Percentiles rank a stretch among this genome's conserved stretches.
These are phyloP conservation scores for Nephila pilipes DNA, from an alignment of 1,140 invertebrate genomes.

Conservation along the genomic window DNA sequence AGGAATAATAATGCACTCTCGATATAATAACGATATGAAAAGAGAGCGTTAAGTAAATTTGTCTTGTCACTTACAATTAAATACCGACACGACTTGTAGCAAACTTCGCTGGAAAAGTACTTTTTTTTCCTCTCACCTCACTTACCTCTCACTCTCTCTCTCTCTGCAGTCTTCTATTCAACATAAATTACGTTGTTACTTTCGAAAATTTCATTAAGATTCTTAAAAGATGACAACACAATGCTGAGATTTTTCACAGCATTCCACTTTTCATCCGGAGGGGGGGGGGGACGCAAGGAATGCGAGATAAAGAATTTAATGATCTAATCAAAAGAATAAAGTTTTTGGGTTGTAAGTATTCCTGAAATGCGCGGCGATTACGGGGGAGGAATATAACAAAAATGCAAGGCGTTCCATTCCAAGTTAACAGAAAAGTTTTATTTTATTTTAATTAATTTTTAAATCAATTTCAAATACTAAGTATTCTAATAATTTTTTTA, in stretches of 20 bases:
- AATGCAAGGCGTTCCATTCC: not conserved
- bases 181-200: conserved; percentile 36
- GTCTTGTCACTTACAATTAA: conserved; percentile 57
- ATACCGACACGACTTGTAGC: conserved; percentile 15
- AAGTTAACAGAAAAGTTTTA: too few species aligned
- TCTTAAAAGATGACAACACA: conserved; percentile 13
- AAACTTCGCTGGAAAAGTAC: not conserved
- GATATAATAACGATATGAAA: conserved; percentile 18
- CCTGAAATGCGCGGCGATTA: not conserved
- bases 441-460: too few species aligned
- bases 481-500: too few species aligned
- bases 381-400: not conserved
- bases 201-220: conserved; percentile 31
- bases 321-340: not conserved
- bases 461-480: too few species aligned
- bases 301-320: not conserved
- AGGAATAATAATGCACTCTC: conserved; percentile 39
- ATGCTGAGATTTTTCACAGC: not conserved
- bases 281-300: too few species aligned
- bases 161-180: not conserved
- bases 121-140: too few species aligned
- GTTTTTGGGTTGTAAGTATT: not conserved
- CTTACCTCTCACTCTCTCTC: not conserved
- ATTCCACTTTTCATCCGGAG: not conserved
- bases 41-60: conserved; percentile 43